Evolutionary conservation across 2,888 invertebrate species (phyloP).

Genomic region (Ashinkailepas kermadecensis): DNA sequence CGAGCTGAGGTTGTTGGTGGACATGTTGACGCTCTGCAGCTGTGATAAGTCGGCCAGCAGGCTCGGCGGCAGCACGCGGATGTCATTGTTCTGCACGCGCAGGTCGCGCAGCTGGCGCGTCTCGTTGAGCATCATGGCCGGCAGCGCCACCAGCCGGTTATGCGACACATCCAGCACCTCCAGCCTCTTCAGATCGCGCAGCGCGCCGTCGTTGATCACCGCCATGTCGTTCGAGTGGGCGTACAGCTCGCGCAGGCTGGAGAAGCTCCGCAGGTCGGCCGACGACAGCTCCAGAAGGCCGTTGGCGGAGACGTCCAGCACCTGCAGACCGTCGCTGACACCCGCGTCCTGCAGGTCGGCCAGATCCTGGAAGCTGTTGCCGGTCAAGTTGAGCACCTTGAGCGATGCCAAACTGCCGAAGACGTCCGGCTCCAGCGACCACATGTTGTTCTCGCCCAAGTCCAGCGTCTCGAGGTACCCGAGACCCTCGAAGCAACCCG

Average conservation of each 20-base stretch:
- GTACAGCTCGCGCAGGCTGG: slow-evolving; percentile 68
- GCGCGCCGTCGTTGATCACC: slow-evolving; percentile 67
- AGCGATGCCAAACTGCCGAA: slow-evolving; percentile 35
- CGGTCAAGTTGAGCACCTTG: slow-evolving; percentile 37
- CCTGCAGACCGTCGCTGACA: slow-evolving; percentile 10
- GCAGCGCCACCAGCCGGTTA: slow-evolving; percentile 71
- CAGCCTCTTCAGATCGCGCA: slow-evolving; percentile 68
- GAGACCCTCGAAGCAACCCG: background rate
- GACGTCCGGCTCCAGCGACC: slow-evolving; percentile 35
- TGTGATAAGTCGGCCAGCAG: slow-evolving; percentile 77
- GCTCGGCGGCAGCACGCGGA: slow-evolving; percentile 74
- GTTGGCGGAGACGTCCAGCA: slow-evolving; percentile 34
- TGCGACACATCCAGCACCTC: slow-evolving; percentile 76
- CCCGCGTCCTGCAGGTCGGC: slow-evolving; percentile 34
- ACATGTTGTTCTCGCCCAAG: slow-evolving; percentile 34
- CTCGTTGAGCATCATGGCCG: slow-evolving; percentile 64
- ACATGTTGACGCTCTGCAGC: slow-evolving; percentile 71
- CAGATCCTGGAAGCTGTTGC: slow-evolving; percentile 39
- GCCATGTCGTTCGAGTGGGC: slow-evolving; percentile 76
- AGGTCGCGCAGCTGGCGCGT: slow-evolving; percentile 61
- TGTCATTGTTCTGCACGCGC: slow-evolving; percentile 83
- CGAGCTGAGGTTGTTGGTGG: slow-evolving; percentile 75
- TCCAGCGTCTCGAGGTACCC: slow-evolving; percentile 33
- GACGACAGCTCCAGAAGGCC: slow-evolving; percentile 30
- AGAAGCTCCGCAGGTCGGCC: slow-evolving; percentile 34